Base-by-base conservation (phyloP, 2,113 vertebrate species). In the Semicossyphus pulcher region DNA sequence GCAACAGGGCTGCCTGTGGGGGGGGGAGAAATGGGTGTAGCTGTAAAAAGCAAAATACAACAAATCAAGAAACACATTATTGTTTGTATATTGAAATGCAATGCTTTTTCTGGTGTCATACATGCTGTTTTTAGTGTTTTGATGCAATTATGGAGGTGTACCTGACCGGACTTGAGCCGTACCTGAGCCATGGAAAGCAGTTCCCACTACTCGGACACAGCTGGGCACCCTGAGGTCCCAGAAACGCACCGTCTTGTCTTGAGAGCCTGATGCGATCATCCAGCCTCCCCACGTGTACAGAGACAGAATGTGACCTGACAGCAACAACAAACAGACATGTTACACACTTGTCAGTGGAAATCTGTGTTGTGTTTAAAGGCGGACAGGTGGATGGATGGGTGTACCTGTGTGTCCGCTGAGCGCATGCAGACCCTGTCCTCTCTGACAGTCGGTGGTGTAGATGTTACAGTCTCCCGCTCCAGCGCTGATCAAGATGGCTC, bases 211-310 rank as follows among this genome's bases (percentile, higher is more conserved):
- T 77, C 97, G 93, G 79, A 99, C 97, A 83, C 98, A 99, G 89
- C 96, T 99, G 68, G 98, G 98, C 57, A 98, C 96, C 75, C 98
- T 93, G 72, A 99, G 89, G 89, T 99, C 98, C 97, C 98, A 99
- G 86, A 99, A 99, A 57, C 97, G 94, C 76, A 99, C 97, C 0
- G 97, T 99, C 88, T 98, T 99, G 90, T 99, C 98, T 86, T 98
- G 97, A 26, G 97, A 99, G 65, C 97, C 97, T 2, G 97, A 98
- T 6, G 97, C 97, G 54, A 99, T 99, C 97, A 99, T 99, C 97
- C 98, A 99, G 68, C 98, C 97, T 4, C 97, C 97, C 97, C 97
- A 99, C 0, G 98, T 98, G 58, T 98, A 99, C 90, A 99, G 95
- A 92, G 97, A 97, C 93, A 99, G 92, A 86, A 99, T 98, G 86